Base-by-base conservation (phyloP, 2,797 vertebrate genomes). In the Dicrostonyx torquatus region DNA sequence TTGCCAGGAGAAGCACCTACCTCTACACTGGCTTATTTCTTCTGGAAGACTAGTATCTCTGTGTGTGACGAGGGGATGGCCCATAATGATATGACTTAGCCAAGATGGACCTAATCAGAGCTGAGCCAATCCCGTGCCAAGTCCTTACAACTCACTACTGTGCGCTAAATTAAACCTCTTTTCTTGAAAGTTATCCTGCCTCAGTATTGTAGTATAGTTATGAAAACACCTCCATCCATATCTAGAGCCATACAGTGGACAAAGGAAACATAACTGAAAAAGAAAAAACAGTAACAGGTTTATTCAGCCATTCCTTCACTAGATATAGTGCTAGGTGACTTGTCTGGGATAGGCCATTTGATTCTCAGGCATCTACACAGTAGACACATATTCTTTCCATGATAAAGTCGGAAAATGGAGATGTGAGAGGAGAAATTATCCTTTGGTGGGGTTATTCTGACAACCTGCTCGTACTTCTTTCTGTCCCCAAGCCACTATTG, bases 391-490 rank as follows among this genome's bases (percentile, higher is more conserved):
- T 6, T 68, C 24, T 60, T 43, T 5, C 64, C 22, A 60, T 34
- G 34, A 9, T 11, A 45, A 60, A n/a, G 37, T 60, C 66, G 90
- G 78, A 79, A 90, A 68, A 68, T 2, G 0, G 45, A 84, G 70
- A 64, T 15, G 29, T 7, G 31, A n/a, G 68, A 37, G 20, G 24
- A 50, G 31, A 84, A 53, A 48, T 1, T 50, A 62, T 66, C 45
- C n/a, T 13, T 98, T 98, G 95, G 98, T 99, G 98, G 95, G 98
- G 97, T 93, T 24, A 34, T 45, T 75, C 40, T 75, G 68, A 60
- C 60, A 40, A 34, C 5, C 40, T 64, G n/a, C 29, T 37, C 72
- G 0, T 50, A 2, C 14, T 60, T 62, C 13, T 34, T 60, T 62
- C 11, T 34, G 68, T 84, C 80, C 48, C 29, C 37, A 79, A 72